A percentile compares a stretch with the other conserved stretches of the same genome.
phyloP scores from a whole-genome alignment of 2,888 invertebrate genomes.

The Cerastoderma edule region DNA sequence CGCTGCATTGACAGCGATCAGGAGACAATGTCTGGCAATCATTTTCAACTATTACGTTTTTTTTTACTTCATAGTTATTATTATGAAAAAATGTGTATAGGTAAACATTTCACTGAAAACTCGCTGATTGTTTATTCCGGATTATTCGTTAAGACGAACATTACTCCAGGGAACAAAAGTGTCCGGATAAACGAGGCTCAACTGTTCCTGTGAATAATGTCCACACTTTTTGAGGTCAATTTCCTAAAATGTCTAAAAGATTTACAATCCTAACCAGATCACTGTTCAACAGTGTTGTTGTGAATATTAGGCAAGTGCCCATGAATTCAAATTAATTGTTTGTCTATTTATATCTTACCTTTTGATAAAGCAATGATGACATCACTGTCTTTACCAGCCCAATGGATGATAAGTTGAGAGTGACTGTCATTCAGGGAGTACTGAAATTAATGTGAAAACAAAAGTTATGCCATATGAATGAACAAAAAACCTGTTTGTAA shows the following conservation, averaged over 20 bases:
- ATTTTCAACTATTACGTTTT: too few species aligned
- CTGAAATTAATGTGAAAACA: constrained; percentile 86
- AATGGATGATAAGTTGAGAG: constrained; percentile 95
- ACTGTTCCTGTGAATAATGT: background rate
- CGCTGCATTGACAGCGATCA: too few species aligned
- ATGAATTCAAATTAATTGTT: too few species aligned
- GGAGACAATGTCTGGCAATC: too few species aligned
- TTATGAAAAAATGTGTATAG: too few species aligned
- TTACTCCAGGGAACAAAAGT: background rate
- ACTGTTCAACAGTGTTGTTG: background rate
- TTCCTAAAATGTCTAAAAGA: background rate
- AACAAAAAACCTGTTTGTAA: background rate
- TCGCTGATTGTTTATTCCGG: too few species aligned
- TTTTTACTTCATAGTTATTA: too few species aligned
- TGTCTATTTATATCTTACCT: constrained; percentile 85
- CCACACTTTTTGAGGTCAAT: background rate
- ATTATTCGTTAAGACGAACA: too few species aligned
- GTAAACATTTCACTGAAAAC: too few species aligned
- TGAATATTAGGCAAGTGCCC: too few species aligned
- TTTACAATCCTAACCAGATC: background rate
- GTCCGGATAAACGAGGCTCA: background rate
- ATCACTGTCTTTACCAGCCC: constrained; percentile 94
- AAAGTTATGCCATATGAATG: background rate
- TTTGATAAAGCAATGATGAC: constrained; percentile 94
- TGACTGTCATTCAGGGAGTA: constrained; percentile 92